These are phyloP conservation scores for Saguinus imperator DNA, from an alignment of 2,113 vertebrate species.

Conservation along the genomic window DNA sequence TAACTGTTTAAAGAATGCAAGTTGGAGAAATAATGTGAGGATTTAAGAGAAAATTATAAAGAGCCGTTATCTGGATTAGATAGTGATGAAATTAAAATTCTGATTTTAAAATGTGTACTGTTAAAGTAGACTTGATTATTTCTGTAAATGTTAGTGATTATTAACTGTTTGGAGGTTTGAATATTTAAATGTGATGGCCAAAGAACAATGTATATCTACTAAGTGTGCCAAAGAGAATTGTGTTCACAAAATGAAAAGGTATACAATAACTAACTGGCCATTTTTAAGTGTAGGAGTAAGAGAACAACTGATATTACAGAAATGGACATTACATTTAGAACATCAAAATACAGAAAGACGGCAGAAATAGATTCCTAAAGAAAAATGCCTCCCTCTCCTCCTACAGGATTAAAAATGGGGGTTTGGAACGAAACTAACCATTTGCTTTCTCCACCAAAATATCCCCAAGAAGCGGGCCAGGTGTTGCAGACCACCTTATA, in stretches of 20 bases:
- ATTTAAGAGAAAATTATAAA: neutral
- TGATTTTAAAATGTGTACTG: neutral
- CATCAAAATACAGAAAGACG: neutral
- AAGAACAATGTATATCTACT: neutral
- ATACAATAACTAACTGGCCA: neutral
- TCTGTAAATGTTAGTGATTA: neutral
- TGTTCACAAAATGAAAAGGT: neutral
- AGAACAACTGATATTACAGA: neutral
- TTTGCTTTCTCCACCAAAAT: conserved; percentile 49
- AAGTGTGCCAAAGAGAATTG: neutral
- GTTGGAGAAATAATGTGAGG: neutral
- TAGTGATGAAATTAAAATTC: conserved; percentile 12
- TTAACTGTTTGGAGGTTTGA: neutral
- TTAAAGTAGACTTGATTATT: conserved; percentile 1
- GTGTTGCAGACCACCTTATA: conserved; percentile 64
- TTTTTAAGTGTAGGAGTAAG: neutral
- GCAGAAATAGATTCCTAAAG: neutral
- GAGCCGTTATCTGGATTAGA: neutral
- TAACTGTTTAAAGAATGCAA: neutral
- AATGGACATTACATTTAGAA: neutral
- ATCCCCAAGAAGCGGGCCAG: conserved; percentile 55
- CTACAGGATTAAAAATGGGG: neutral
- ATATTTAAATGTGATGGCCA: neutral
- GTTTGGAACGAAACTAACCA: neutral
- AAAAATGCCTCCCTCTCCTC: neutral